Evolutionary conservation across 2,797 vertebrate genomes (phyloP).

Genomic region (Acanthornis magna): DNA sequence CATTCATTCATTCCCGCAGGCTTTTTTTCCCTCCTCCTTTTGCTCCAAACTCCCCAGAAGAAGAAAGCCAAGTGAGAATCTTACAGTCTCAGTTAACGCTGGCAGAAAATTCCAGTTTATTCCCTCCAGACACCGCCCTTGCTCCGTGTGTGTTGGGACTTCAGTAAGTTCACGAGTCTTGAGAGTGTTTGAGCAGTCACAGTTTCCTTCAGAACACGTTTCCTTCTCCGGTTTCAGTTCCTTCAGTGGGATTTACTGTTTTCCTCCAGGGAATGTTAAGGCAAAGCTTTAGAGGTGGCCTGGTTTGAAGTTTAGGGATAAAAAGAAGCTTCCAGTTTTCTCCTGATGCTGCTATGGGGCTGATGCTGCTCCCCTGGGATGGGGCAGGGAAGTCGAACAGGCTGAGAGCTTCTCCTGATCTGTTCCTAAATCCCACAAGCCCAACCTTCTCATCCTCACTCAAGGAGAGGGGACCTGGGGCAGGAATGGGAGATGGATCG

Average conservation of each 20-base stretch:
- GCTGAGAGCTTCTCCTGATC: background rate
- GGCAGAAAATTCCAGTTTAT: background rate
- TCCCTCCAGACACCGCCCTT: background rate
- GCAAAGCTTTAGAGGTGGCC: constrained; percentile 45
- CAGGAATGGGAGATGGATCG: background rate
- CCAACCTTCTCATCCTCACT: background rate
- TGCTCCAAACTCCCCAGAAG: background rate
- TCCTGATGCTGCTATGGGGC: constrained; percentile 57
- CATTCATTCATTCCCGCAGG: background rate
- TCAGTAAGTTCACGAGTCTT: background rate
- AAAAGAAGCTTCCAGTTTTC: constrained; percentile 31
- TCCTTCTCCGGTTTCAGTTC: constrained; percentile 23
- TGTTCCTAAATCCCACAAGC: background rate
- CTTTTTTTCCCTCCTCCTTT: background rate
- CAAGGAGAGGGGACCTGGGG: constrained; percentile 6
- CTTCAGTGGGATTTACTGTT: constrained; percentile 35
- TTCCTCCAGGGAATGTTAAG: constrained; percentile 25
- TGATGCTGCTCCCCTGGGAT: background rate
- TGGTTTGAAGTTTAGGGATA: constrained; percentile 40
- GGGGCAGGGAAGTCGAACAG: background rate
- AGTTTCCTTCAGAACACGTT: background rate
- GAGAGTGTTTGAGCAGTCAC: constrained; percentile 10
- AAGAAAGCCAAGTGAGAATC: background rate
- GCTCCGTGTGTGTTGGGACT: background rate
- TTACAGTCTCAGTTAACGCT: background rate